Evolutionary conservation across 2,113 vertebrate genomes (phyloP).

Genomic region (Dicentrarchus labrax): DNA sequence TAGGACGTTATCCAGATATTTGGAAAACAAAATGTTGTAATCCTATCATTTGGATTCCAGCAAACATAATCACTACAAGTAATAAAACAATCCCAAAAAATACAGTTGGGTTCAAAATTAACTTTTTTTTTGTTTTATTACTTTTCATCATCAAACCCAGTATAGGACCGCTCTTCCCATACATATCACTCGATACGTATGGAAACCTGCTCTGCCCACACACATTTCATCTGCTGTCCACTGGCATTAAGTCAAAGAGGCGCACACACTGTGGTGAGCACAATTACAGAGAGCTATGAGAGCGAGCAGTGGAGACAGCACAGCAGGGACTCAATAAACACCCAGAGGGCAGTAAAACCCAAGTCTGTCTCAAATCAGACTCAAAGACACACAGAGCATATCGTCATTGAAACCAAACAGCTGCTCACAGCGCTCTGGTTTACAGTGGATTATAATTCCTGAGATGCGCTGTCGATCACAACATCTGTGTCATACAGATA

Average conservation of each 20-base stretch:
- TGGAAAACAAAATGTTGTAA: neutral
- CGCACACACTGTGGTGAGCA: constrained; percentile 7
- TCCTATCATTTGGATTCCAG: neutral
- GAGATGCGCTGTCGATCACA: constrained; percentile 27
- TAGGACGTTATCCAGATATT: neutral
- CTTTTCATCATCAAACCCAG: neutral
- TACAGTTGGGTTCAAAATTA: neutral
- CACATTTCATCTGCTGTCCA: constrained; percentile 23
- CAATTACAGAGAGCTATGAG: constrained; percentile 15
- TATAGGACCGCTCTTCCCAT: neutral
- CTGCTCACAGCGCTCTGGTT: constrained; percentile 46
- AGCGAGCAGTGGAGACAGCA: constrained; percentile 47
- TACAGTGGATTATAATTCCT: constrained; percentile 41
- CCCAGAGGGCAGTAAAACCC: constrained; percentile 52
- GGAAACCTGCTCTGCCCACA: constrained; percentile 26
- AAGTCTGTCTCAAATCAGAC: constrained; percentile 43
- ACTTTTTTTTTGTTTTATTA: neutral
- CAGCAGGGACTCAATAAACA: constrained; percentile 66
- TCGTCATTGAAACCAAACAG: constrained; percentile 58
- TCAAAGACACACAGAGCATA: constrained; percentile 15
- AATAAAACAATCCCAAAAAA: neutral
- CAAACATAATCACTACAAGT: neutral
- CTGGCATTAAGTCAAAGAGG: constrained; percentile 20
- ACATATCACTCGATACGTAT: neutral
- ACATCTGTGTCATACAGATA: constrained; percentile 29